phyloP scores from a whole-genome alignment of 2,113 vertebrate species.

The Poeciliopsis prolifica region DNA sequence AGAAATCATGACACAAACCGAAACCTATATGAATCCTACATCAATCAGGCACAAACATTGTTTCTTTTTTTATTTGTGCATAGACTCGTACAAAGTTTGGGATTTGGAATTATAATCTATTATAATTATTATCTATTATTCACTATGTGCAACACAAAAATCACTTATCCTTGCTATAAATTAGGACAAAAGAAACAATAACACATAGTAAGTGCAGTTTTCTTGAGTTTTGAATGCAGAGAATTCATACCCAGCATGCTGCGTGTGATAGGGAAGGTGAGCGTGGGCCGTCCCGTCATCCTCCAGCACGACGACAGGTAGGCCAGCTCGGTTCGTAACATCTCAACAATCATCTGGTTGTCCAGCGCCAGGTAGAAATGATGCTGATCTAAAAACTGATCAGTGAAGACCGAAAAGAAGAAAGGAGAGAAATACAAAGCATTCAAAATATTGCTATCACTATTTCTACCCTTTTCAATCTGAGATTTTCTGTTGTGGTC shows the following conservation, averaged over 20 bases:
- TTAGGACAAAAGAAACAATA: background rate
- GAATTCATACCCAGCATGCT: slow-evolving; percentile 88
- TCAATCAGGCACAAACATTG: background rate
- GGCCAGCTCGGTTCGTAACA: slow-evolving; percentile 93
- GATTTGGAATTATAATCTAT: background rate
- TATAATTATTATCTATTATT: background rate
- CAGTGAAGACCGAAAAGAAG: background rate
- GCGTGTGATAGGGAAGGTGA: slow-evolving; percentile 93
- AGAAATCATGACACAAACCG: background rate
- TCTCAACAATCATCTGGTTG: slow-evolving; percentile 99
- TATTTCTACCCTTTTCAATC: background rate
- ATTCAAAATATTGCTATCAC: background rate
- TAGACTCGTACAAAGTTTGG: background rate
- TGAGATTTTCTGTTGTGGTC: background rate
- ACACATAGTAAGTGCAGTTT: background rate
- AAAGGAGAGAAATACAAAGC: background rate
- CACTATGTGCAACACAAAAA: background rate
- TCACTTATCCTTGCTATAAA: background rate
- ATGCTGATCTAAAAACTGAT: slow-evolving; percentile 95
- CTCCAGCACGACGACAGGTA: slow-evolving; percentile 96
- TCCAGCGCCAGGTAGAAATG: slow-evolving; percentile 98
- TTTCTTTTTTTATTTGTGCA: background rate
- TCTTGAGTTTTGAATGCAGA: background rate
- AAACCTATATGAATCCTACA: background rate
- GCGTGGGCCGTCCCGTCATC: slow-evolving; percentile 94